phyloP scores from a whole-genome alignment of 2,797 vertebrate species.

The Sebastolobus altivelis region DNA sequence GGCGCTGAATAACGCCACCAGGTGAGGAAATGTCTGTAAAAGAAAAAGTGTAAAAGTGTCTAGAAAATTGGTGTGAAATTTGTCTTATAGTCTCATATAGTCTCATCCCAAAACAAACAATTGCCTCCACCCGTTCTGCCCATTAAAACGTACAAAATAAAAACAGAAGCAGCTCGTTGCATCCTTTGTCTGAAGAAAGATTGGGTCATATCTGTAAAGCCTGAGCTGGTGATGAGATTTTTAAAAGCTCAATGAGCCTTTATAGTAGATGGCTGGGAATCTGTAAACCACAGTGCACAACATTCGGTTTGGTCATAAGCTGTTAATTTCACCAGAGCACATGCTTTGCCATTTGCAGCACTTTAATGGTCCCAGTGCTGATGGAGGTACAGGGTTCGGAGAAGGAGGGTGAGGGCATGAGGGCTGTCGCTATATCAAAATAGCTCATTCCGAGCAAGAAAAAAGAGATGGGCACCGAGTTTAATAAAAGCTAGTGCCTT shows the following conservation, averaged over 20 bases:
- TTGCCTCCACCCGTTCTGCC: neutral
- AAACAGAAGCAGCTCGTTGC: neutral
- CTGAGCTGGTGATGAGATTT: neutral
- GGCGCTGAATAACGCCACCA: slow-evolving; percentile 12
- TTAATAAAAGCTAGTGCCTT: neutral
- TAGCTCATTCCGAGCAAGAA: neutral
- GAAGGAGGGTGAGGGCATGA: neutral
- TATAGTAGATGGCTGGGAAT: neutral
- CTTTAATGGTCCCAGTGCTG: slow-evolving; percentile 26
- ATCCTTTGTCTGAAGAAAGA: neutral
- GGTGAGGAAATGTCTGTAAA: slow-evolving; percentile 6
- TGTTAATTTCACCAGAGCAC: slow-evolving; percentile 7
- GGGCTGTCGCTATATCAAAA: neutral
- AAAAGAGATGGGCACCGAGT: neutral
- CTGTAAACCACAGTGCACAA: slow-evolving; percentile 14
- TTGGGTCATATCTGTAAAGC: neutral
- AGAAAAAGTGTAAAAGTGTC: too few species aligned
- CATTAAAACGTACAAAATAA: neutral
- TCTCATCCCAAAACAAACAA: neutral
- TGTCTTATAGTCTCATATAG: neutral
- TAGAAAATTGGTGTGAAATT: neutral
- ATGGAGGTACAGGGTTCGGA: neutral
- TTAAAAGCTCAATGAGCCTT: slow-evolving; percentile 16
- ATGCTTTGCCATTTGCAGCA: slow-evolving; percentile 16
- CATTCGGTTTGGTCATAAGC: slow-evolving; percentile 15